These are phyloP conservation scores for Mustela lutreola DNA, from an alignment of 2,113 vertebrate species.

Conservation along the genomic window DNA sequence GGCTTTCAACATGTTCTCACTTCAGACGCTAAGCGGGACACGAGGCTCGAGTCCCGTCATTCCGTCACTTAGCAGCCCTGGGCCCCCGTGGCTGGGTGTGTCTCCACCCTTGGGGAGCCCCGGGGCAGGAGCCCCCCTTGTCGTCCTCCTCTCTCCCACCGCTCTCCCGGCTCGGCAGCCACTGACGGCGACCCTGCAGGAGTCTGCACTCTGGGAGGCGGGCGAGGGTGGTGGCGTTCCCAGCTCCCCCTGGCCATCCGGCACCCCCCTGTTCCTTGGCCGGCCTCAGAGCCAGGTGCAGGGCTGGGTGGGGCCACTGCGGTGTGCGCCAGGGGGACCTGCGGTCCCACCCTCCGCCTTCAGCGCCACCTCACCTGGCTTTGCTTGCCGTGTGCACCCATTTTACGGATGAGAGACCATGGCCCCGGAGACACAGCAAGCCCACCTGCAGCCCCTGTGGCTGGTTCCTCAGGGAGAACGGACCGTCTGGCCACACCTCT, in stretches of 20 bases:
- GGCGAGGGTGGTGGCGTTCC: not conserved
- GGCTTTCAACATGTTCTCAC: conserved; percentile 12
- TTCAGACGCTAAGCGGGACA: too few species aligned
- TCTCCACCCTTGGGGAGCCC: not conserved
- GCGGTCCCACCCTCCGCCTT: not conserved
- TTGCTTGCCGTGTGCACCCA: not conserved
- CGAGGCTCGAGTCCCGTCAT: not conserved
- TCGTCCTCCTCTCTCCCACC: not conserved
- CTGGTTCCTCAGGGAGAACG: not conserved
- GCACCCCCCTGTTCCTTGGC: not conserved
- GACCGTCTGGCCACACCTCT: not conserved
- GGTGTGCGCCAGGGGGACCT: not conserved
- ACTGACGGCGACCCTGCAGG: not conserved
- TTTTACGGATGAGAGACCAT: not conserved
- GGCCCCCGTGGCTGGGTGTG: not conserved
- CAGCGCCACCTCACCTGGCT: not conserved
- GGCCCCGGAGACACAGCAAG: too few species aligned
- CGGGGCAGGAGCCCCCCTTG: not conserved
- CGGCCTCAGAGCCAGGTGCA: not conserved
- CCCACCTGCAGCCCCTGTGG: not conserved
- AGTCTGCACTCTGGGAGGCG: not conserved
- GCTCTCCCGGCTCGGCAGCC: not conserved
- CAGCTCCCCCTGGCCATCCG: not conserved
- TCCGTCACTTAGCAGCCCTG: not conserved
- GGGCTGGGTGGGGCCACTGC: not conserved